These are phyloP conservation scores for Sarcophaga bullata DNA, from an alignment of 1,140 invertebrate species.

Conservation along the genomic window DNA sequence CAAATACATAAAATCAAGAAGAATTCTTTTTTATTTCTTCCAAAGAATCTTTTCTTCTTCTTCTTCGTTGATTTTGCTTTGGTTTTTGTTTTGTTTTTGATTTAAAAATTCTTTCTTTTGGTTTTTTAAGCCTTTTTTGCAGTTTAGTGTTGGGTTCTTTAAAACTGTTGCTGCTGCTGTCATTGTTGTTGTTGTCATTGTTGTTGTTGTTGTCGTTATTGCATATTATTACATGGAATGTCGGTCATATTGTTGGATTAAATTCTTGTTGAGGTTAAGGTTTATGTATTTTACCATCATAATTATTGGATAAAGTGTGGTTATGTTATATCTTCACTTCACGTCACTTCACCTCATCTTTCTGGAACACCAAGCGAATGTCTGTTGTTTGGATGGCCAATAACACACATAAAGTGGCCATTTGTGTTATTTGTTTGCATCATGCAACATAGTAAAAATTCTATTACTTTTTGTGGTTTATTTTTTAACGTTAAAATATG, in stretches of 20 bases:
- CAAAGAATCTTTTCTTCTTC: too few species aligned
- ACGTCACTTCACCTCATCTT: background rate
- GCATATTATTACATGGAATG: conserved; percentile 27
- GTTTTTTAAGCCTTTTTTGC: background rate
- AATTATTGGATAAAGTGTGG: conserved; percentile 34
- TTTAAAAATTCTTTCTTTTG: conserved; percentile 10
- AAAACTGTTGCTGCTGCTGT: background rate
- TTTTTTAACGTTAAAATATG: conserved; percentile 22
- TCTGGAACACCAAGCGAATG: background rate
- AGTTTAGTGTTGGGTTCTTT: background rate
- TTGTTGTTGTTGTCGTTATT: background rate
- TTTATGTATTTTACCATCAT: conserved; percentile 38
- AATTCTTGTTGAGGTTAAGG: conserved; percentile 40
- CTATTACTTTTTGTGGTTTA: conserved; percentile 31
- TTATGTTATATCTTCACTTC: background rate
- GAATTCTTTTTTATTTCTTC: background rate
- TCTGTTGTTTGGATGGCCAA: background rate
- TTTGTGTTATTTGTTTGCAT: background rate
- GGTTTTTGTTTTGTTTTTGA: background rate
- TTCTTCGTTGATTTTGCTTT: background rate
- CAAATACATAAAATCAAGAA: background rate
- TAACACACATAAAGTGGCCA: background rate
- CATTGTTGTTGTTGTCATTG: background rate
- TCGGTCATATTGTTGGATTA: conserved; percentile 41
- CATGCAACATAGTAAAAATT: conserved; percentile 26